These are phyloP conservation scores for Schizaphis graminum DNA, from an alignment of 2,888 invertebrate genomes.

Conservation along the genomic window DNA sequence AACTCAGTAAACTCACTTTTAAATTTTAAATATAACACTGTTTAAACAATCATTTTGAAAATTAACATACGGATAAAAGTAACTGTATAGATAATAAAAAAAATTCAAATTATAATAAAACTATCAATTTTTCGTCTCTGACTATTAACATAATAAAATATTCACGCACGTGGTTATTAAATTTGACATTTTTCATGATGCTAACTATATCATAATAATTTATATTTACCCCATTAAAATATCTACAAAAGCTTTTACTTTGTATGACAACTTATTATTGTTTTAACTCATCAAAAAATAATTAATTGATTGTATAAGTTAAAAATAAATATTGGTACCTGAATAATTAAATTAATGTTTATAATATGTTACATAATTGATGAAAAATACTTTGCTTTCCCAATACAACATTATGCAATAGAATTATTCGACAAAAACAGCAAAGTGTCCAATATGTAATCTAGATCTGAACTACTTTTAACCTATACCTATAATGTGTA, in stretches of 20 bases:
- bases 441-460: neutral
- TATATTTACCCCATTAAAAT: neutral
- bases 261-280: neutral
- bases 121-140: neutral
- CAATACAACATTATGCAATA: neutral
- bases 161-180: neutral
- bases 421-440: neutral
- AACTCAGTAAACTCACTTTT: neutral
- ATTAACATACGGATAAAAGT: neutral
- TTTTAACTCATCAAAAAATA: neutral
- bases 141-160: neutral
- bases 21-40: too few species aligned
- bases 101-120: neutral
- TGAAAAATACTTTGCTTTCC: neutral
- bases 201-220: neutral
- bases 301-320: too few species aligned
- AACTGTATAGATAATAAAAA: neutral
- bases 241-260: too few species aligned
- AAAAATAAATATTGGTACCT: neutral
- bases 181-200: neutral
- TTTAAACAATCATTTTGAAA: too few species aligned
- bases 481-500: neutral
- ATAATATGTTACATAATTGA: neutral
- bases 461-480: conserved; percentile 11
- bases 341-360: neutral